phyloP scores from a whole-genome alignment of 1,140 invertebrate genomes.

The Trinorchestia longiramus region DNA sequence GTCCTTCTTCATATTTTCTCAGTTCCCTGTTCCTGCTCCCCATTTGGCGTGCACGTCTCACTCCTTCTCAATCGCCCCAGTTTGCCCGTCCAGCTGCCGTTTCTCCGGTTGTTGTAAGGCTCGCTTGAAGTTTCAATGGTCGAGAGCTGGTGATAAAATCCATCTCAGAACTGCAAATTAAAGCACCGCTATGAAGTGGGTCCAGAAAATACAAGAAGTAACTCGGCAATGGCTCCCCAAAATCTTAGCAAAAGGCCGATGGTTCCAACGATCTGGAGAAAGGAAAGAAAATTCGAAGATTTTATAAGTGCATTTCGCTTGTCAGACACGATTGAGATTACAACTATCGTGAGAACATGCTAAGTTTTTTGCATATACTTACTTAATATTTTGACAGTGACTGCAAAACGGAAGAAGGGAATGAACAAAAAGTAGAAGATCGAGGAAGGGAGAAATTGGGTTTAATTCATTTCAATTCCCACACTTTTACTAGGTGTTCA shows the following conservation, averaged over 20 bases:
- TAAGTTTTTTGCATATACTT: background rate
- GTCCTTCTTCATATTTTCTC: background rate
- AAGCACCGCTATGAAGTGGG: slow-evolving; percentile 50
- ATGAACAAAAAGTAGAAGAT: too few relatives aligned
- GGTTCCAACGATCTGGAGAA: background rate
- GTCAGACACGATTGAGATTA: background rate
- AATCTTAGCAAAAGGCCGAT: background rate
- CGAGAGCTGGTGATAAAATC: slow-evolving; percentile 42
- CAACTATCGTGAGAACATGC: background rate
- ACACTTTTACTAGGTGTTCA: too few relatives aligned
- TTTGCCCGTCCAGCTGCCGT: slow-evolving; percentile 2
- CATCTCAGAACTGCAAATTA: slow-evolving; percentile 54
- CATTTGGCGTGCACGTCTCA: background rate
- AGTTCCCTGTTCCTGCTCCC: background rate
- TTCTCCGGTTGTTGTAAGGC: background rate
- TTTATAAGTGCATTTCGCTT: background rate
- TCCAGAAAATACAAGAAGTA: slow-evolving; percentile 50
- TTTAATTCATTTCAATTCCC: too few relatives aligned
- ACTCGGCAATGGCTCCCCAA: slow-evolving; percentile 7
- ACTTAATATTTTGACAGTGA: too few relatives aligned
- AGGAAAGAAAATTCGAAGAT: background rate
- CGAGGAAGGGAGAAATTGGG: too few relatives aligned
- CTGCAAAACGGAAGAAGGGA: too few relatives aligned
- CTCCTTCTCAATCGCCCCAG: background rate
- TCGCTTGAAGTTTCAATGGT: slow-evolving; percentile 25